Evolutionary conservation across 2,888 invertebrate species (phyloP).

Genomic region (Capitulum mitella): DNA sequence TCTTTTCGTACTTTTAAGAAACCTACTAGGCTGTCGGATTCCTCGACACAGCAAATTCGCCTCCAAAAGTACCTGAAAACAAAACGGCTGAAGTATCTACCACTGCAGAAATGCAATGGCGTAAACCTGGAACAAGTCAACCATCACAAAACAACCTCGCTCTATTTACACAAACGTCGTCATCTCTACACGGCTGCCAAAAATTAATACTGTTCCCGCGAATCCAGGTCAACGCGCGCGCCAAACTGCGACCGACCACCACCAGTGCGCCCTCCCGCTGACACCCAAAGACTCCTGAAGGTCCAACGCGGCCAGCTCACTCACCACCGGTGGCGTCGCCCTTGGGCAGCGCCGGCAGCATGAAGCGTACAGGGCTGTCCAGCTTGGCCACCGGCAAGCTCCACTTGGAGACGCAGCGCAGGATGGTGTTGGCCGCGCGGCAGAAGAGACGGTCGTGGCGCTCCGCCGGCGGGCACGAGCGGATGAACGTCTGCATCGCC

Average conservation of each 20-base stretch:
- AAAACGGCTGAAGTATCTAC: background rate
- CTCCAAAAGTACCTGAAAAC: background rate
- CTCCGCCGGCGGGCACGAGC: conserved; percentile 32
- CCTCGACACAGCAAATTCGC: conserved; percentile 25
- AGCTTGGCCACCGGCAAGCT: conserved; percentile 28
- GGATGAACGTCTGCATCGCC: conserved; percentile 31
- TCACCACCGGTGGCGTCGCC: background rate
- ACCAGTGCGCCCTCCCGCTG: no score
- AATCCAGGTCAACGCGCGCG: no score
- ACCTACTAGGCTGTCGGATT: conserved; percentile 29
- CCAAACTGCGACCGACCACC: no score
- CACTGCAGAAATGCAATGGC: no score
- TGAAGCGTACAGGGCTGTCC: conserved; percentile 12
- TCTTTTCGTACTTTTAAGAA: conserved; percentile 5
- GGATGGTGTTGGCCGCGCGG: conserved; percentile 33
- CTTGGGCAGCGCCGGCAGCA: background rate
- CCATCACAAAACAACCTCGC: no score
- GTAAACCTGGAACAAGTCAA: no score
- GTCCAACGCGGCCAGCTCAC: no score
- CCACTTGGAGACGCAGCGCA: conserved; percentile 33
- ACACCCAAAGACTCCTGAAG: no score
- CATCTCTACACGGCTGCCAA: no score
- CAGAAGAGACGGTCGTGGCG: conserved; percentile 33
- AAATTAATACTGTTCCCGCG: no score
- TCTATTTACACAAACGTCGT: no score